phyloP scores from a whole-genome alignment of 1,140 invertebrate genomes.

The Sitophilus oryzae region DNA sequence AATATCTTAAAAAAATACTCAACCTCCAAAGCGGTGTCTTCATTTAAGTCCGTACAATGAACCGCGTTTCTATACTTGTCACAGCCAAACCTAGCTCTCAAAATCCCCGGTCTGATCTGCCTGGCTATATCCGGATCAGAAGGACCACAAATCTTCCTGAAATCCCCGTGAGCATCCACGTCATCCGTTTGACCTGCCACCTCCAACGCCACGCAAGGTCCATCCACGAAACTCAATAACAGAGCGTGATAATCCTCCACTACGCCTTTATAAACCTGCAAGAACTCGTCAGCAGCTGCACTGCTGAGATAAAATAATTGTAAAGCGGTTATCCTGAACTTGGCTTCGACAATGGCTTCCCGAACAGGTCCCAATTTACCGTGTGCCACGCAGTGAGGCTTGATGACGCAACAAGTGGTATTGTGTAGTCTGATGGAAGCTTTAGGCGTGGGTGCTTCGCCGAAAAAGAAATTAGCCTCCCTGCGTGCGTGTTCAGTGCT shows the following conservation, averaged over 20 bases:
- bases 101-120: constrained; percentile 71
- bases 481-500: constrained; percentile 51
- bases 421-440: constrained; percentile 56
- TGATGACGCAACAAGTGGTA: constrained; percentile 81
- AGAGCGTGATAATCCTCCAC: constrained; percentile 69
- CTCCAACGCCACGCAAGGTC: constrained; percentile 81
- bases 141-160: constrained; percentile 81
- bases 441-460: constrained; percentile 44
- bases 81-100: constrained; percentile 78
- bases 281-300: constrained; percentile 82
- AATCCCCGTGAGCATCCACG: constrained; percentile 61
- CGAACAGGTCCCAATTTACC: constrained; percentile 67
- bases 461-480: constrained; percentile 39
- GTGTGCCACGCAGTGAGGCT: constrained; percentile 82
- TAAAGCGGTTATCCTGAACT: constrained; percentile 72
- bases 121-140: constrained; percentile 82
- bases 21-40: constrained; percentile 78
- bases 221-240: constrained; percentile 48
- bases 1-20: constrained; percentile 74
- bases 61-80: constrained; percentile 82
- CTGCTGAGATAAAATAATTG: constrained; percentile 73
- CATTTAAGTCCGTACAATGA: constrained; percentile 87
- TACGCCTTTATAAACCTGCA: constrained; percentile 90
- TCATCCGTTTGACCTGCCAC: constrained; percentile 58
- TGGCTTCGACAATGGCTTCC: constrained; percentile 63